Conservation (phyloP, 2,888 invertebrate species). For the Parascotia fuliginaria region DNA sequence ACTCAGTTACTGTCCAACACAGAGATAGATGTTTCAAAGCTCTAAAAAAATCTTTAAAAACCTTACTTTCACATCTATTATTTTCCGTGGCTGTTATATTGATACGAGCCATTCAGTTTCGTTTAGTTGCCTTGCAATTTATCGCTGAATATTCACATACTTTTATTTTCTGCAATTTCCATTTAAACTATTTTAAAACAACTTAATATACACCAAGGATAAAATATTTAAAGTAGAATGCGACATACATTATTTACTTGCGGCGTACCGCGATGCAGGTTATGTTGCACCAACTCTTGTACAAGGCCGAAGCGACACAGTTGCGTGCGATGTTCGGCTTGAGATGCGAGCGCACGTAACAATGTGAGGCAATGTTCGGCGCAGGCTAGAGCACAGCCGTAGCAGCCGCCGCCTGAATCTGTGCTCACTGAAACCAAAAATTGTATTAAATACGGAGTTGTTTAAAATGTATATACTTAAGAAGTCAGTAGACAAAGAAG, state of each 20-base stretch:
- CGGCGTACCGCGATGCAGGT: constrained; percentile 93
- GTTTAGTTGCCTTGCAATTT: no score
- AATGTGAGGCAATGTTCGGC: constrained; percentile 97
- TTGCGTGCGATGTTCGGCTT: constrained; percentile 89
- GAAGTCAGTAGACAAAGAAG: no score
- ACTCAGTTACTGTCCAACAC: no score
- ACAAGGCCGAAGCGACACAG: constrained; percentile 94
- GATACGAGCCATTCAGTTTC: no score
- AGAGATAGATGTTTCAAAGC: no score
- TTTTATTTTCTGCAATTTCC: no score
- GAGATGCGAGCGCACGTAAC: constrained; percentile 94
- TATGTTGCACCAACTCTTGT: constrained; percentile 95
- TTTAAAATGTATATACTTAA: neutral
- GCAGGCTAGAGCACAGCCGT: constrained; percentile 95
- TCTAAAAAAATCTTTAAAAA: no score
- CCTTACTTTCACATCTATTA: no score
- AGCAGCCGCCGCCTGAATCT: constrained; percentile 86
- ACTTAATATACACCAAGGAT: no score
- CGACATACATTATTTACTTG: constrained; percentile 72
- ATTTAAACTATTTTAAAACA: no score
- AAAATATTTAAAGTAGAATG: neutral
- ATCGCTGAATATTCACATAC: no score
- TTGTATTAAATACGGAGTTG: neutral
- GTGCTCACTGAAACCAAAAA: constrained; percentile 2
- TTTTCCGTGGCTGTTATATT: no score